phyloP scores from a whole-genome alignment of 2,888 invertebrate species.

The Monoplex corrugatus region DNA sequence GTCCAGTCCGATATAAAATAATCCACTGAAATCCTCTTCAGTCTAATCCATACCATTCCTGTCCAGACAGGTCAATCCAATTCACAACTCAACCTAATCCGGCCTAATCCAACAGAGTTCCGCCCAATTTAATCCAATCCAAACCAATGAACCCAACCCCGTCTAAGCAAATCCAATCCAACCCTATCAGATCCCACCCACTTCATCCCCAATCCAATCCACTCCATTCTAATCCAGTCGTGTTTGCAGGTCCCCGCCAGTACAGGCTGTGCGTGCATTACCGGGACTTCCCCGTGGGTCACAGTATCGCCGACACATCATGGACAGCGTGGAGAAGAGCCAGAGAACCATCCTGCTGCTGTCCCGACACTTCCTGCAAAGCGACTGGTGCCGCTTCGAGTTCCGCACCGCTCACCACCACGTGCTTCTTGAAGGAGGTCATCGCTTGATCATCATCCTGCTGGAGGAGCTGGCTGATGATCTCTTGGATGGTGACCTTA shows the following conservation, averaged over 20 bases:
- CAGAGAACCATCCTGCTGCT: constrained; percentile 93
- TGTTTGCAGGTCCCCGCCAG: constrained; percentile 77
- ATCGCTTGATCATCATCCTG: constrained; percentile 90
- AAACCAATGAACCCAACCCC: no score
- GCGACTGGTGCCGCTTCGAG: constrained; percentile 94
- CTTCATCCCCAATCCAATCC: no score
- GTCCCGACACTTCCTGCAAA: constrained; percentile 93
- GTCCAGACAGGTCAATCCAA: no score
- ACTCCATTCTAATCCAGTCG: no score
- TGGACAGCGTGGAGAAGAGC: constrained; percentile 87
- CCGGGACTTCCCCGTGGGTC: constrained; percentile 72
- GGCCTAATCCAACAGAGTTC: no score
- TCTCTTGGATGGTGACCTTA: constrained; percentile 92
- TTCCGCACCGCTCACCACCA: constrained; percentile 93
- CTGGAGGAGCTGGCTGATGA: constrained; percentile 91
- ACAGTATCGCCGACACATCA: constrained; percentile 90
- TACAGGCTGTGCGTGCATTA: constrained; percentile 82
- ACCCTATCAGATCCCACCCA: no score
- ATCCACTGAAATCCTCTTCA: no score
- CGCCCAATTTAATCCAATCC: no score
- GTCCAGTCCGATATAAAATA: no score
- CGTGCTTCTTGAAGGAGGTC: constrained; percentile 87
- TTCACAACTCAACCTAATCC: no score
- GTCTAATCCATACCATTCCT: no score
- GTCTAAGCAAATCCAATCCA: no score